A percentile compares a stretch with the other conserved stretches of the same genome.
Evolutionary conservation across 2,888 invertebrate species (phyloP).

Genomic region (Odontocerum albicorne): DNA sequence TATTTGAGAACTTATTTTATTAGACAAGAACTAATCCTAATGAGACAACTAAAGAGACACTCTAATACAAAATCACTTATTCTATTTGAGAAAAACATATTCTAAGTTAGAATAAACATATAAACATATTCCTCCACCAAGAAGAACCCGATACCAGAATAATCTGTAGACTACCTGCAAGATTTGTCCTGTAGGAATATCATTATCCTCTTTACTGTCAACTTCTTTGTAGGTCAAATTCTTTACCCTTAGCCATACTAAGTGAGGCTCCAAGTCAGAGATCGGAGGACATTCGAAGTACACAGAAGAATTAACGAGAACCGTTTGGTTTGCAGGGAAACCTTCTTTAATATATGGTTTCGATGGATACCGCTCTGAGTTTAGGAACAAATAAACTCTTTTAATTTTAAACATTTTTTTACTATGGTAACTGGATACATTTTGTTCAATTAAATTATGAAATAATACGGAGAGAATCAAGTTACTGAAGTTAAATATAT

Average conservation of each 20-base stretch:
- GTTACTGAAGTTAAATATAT: no score
- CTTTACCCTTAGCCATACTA: conserved; percentile 73
- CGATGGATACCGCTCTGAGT: conserved; percentile 77
- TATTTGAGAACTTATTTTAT: no score
- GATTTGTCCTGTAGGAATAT: conserved; percentile 22
- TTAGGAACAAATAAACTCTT: conserved; percentile 35
- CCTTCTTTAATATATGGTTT: conserved; percentile 82
- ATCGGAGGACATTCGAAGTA: conserved; percentile 77
- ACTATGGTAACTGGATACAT: no score
- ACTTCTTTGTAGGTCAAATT: conserved; percentile 45
- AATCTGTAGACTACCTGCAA: conserved; percentile 38
- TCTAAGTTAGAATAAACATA: background rate
- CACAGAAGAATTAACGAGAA: conserved; percentile 69
- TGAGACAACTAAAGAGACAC: no score
- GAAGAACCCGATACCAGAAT: conserved; percentile 36
- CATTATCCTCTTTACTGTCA: conserved; percentile 37
- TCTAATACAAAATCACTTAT: no score
- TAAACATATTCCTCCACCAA: conserved; percentile 21
- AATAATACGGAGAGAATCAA: no score
- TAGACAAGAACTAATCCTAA: no score
- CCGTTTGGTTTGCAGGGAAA: conserved; percentile 81
- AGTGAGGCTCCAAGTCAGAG: conserved; percentile 80
- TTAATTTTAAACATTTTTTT: no score
- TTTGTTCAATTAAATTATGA: no score
- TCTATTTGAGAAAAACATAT: conserved; percentile 1